A percentile compares a stretch with the other conserved stretches of the same genome.
phyloP scores from a whole-genome alignment of 2,797 vertebrate species.

The Betta splendens region DNA sequence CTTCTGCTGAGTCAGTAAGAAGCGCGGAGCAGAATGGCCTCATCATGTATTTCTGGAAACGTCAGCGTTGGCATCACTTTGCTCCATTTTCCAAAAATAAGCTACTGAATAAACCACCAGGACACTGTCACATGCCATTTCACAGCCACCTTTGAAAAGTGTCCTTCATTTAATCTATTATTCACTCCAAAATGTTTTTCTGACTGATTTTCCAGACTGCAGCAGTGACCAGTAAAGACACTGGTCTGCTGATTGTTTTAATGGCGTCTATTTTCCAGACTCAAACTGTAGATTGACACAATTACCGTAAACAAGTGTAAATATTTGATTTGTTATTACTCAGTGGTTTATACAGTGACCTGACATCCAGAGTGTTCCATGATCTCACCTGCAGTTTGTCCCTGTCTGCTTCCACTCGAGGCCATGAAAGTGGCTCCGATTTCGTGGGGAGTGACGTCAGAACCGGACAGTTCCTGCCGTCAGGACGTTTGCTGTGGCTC shows the following conservation, averaged over 20 bases:
- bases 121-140: constrained; percentile 20
- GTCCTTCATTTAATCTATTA: neutral
- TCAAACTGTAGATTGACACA: too few relatives aligned
- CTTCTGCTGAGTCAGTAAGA: constrained; percentile 52
- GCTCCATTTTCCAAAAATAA: constrained; percentile 65
- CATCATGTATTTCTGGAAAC: constrained; percentile 33
- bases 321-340: too few relatives aligned
- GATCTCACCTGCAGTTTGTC: too few relatives aligned
- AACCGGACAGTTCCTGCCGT: constrained; percentile 31
- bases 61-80: constrained; percentile 41
- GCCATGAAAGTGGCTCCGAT: constrained; percentile 29
- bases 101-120: constrained; percentile 61
- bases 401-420: too few relatives aligned
- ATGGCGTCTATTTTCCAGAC: too few relatives aligned
- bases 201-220: neutral
- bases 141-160: constrained; percentile 27
- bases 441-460: constrained; percentile 32
- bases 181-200: constrained; percentile 3
- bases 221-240: neutral
- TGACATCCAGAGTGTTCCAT: too few relatives aligned
- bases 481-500: constrained; percentile 43
- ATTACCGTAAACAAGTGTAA: too few relatives aligned
- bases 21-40: constrained; percentile 49
- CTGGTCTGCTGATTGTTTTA: neutral
- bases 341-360: too few relatives aligned